Evolutionary conservation across 2,888 invertebrate species (phyloP).

Genomic region (Drosophila longiperda): DNA sequence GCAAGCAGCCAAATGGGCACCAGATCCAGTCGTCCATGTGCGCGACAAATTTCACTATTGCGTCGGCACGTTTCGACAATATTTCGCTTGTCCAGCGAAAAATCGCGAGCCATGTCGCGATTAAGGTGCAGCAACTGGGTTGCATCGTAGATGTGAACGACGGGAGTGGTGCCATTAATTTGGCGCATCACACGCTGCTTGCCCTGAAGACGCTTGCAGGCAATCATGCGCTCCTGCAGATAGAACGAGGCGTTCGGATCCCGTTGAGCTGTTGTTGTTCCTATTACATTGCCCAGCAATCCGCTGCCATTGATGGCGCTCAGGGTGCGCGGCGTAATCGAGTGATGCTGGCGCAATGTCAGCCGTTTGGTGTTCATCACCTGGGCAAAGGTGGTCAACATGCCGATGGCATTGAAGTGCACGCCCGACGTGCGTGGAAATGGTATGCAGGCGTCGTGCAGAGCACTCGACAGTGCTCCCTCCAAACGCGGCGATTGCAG

Average conservation of each 20-base stretch:
- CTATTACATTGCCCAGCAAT: slow-evolving; percentile 84
- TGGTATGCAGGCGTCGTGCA: slow-evolving; percentile 92
- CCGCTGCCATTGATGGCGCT: slow-evolving; percentile 88
- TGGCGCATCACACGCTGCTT: slow-evolving; percentile 84
- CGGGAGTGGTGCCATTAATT: slow-evolving; percentile 73
- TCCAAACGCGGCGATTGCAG: slow-evolving; percentile 84
- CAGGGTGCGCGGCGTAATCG: slow-evolving; percentile 91
- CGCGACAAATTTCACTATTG: slow-evolving; percentile 92
- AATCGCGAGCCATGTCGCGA: slow-evolving; percentile 92
- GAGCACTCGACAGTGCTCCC: slow-evolving; percentile 83
- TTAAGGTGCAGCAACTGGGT: slow-evolving; percentile 90
- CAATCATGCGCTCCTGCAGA: slow-evolving; percentile 88
- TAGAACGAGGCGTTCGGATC: slow-evolving; percentile 91
- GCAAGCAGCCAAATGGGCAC: slow-evolving; percentile 95
- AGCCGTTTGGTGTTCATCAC: slow-evolving; percentile 89
- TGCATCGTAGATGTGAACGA: slow-evolving; percentile 84
- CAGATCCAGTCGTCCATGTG: slow-evolving; percentile 91
- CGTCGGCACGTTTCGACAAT: slow-evolving; percentile 90
- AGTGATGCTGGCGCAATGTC: slow-evolving; percentile 89
- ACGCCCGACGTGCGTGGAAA: slow-evolving; percentile 98
- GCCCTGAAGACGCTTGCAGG: slow-evolving; percentile 72
- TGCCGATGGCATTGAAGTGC: slow-evolving; percentile 94
- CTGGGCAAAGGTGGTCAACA: slow-evolving; percentile 94
- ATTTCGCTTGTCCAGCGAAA: slow-evolving; percentile 87
- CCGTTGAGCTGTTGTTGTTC: slow-evolving; percentile 70